Evolutionary conservation across 2,113 vertebrate species (phyloP), one percentile per base, ranked within the genome.

Genomic region (Pithys albifrons): DNA sequence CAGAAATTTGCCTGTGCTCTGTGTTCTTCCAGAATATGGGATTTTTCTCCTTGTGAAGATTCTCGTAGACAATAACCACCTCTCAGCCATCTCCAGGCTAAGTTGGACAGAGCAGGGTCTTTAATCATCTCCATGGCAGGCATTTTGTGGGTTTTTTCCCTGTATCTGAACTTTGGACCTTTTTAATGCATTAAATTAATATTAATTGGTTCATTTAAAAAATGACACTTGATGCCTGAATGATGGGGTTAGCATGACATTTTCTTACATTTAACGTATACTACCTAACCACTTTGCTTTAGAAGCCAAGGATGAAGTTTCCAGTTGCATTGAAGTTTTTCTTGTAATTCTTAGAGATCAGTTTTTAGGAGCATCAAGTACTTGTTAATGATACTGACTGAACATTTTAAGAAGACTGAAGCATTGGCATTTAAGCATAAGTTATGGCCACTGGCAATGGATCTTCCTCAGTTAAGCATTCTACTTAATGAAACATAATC

Each of bases 261-360:
- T 93, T 94, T 52, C 70, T 88, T 64, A 51, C 23, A 24, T 85
- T 59, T 75, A 67, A 62, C 14, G 54, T 37, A 19, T 10, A n/a
- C 10, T 62, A 39, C 57, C 37, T 57, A 16, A 77, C 55, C 31
- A 27, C 18, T 59, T 73, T 29, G 19, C 27, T 58, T 77, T 65
- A 39, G 39, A 73, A 55, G 25, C 31, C 43, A 72, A 16, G 29
- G 14, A 48, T 52, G 59, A 48, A 72, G 39, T n/a, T 73, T 81
- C 65, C 37, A 22, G 20, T 65, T 70, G 41, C 5, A 29, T 6
- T 49, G 19, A 65, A 16, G 14, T 41, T 91, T 83, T 61, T 29
- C 29, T 55, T 2, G 0, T 52, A 37, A 28, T 83, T n/a, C 57
- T 70, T 71, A 52, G 1, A 51, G 37, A 74, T 13, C 1, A 1